These are phyloP conservation scores for Rhagoletis pomonella DNA, from an alignment of 1,140 invertebrate genomes.

Conservation along the genomic window DNA sequence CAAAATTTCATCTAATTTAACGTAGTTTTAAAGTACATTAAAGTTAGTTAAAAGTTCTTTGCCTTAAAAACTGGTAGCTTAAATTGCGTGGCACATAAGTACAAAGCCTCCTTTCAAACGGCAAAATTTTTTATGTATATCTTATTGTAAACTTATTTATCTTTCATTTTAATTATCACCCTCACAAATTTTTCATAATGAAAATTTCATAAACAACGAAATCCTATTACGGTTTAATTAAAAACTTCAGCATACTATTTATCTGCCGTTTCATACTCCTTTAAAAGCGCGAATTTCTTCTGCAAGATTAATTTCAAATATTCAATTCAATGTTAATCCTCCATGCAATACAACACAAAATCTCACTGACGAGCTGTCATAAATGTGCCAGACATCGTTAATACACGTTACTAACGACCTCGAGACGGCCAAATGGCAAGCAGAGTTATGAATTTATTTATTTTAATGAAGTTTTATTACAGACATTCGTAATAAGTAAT, in stretches of 20 bases:
- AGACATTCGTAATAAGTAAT: constrained; percentile 26
- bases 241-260: not conserved
- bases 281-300: not conserved
- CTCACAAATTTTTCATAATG: not conserved
- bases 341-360: constrained; percentile 3
- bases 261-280: not conserved
- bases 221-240: not conserved
- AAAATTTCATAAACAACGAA: not conserved
- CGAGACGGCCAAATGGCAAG: constrained; percentile 18
- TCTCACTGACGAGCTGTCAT: not conserved
- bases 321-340: constrained; percentile 23
- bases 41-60: too few species aligned
- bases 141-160: too few species aligned
- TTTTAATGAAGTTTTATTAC: constrained; percentile 52
- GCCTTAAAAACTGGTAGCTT: too few species aligned
- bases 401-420: not conserved
- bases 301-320: constrained; percentile 33
- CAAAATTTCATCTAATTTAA: too few species aligned
- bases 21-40: too few species aligned
- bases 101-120: too few species aligned
- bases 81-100: too few species aligned
- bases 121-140: too few species aligned
- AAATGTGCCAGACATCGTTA: constrained; percentile 5
- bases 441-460: constrained; percentile 46
- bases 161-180: not conserved